Percentiles rank a stretch among this genome's conserved stretches.
phyloP scores from a whole-genome alignment of 2,797 vertebrate genomes.

The Lophius americanus region DNA sequence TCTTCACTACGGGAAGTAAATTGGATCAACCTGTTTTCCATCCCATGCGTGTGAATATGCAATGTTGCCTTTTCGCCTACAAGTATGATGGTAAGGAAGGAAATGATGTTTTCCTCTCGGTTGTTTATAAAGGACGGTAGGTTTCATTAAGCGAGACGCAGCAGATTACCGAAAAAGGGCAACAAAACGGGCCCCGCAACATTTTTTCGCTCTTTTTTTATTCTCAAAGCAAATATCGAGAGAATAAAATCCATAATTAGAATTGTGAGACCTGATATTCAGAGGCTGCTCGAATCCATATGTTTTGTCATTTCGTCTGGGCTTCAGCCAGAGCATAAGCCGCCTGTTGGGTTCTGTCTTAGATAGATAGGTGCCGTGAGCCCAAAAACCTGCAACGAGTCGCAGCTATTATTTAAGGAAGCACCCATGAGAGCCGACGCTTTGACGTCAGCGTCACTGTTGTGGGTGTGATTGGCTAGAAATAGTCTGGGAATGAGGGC shows the following conservation, averaged over 20 bases:
- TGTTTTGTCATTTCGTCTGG: conserved; percentile 36
- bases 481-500: conserved; percentile 46
- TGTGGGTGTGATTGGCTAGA: conserved; percentile 49
- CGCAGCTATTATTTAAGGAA: conserved; percentile 58
- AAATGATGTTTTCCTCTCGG: conserved; percentile 34
- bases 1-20: conserved; percentile 2
- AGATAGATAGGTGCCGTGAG: conserved; percentile 12
- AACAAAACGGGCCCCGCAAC: conserved; percentile 16
- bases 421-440: conserved; percentile 31
- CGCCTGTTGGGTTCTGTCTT: conserved; percentile 14
- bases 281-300: conserved; percentile 14
- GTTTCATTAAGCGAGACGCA: conserved; percentile 54
- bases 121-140: conserved; percentile 45
- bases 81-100: conserved; percentile 55
- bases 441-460: conserved; percentile 46
- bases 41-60: no score
- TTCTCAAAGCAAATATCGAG: conserved; percentile 25
- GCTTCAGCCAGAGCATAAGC: conserved; percentile 26
- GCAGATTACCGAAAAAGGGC: conserved; percentile 12
- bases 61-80: background rate
- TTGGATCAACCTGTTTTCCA: conserved; percentile 9
- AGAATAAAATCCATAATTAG: conserved; percentile 42
- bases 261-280: conserved; percentile 25
- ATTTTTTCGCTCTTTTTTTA: conserved; percentile 21
- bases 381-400: conserved; percentile 18